phyloP scores from a whole-genome alignment of 2,113 vertebrate genomes.

The Aix galericulata region DNA sequence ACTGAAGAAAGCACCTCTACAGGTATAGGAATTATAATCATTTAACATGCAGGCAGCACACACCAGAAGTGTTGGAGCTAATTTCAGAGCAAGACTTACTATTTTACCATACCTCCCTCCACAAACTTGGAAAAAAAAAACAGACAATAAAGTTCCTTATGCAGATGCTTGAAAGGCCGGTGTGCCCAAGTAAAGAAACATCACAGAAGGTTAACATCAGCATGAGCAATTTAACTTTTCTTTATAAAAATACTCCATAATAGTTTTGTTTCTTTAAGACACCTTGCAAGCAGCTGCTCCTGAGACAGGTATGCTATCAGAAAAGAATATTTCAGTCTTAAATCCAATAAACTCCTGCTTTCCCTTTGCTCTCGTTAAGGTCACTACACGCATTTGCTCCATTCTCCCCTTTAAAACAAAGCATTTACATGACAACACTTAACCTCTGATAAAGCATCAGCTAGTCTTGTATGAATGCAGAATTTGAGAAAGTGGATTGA shows the following conservation, averaged over 20 bases:
- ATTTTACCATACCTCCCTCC: not conserved
- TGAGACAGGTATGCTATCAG: not conserved
- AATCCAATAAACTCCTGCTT: not conserved
- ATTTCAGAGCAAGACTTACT: not conserved
- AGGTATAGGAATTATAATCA: not conserved
- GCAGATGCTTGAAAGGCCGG: not conserved
- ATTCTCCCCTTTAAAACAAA: not conserved
- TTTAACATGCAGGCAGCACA: not conserved
- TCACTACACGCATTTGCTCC: not conserved
- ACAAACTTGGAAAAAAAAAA: not conserved
- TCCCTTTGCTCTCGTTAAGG: not conserved
- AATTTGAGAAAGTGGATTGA: not conserved
- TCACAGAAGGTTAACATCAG: fast-evolving
- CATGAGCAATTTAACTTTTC: not conserved
- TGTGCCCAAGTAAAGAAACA: not conserved
- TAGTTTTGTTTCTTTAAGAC: not conserved
- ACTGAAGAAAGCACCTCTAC: not conserved
- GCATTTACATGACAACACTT: not conserved
- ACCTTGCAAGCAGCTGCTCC: not conserved
- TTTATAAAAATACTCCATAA: not conserved
- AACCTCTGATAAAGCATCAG: not conserved
- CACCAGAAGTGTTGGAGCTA: not conserved
- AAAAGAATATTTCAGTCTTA: not conserved
- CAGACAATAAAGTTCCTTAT: not conserved
- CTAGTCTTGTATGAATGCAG: not conserved